These are phyloP conservation scores for Magallana gigas DNA, from an alignment of 1,140 invertebrate species.

Conservation along the genomic window DNA sequence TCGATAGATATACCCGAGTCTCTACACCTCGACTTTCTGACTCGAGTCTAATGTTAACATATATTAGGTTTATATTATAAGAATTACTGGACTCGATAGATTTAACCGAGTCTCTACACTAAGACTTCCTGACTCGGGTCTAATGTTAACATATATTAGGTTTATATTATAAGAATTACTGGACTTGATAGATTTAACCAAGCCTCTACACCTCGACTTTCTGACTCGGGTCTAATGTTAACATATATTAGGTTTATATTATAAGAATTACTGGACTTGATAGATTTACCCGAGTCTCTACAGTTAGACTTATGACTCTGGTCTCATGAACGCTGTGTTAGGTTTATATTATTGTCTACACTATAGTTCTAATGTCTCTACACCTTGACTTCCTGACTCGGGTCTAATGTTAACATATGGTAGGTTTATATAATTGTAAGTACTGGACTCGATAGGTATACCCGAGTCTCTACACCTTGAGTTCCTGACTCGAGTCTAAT, in stretches of 20 bases:
- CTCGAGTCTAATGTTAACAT: constrained; percentile 23
- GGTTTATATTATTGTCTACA: constrained; percentile 82
- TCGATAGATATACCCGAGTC: constrained; percentile 92
- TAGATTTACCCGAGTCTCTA: constrained; percentile 89
- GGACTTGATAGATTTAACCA: constrained; percentile 93
- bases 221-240: constrained; percentile 32
- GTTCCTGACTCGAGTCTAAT: constrained; percentile 32
- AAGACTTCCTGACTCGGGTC: constrained; percentile 58
- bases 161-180: constrained; percentile 80
- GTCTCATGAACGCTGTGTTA: neutral
- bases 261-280: constrained; percentile 82
- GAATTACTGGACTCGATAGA: constrained; percentile 86
- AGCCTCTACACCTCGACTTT: constrained; percentile 80
- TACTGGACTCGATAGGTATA: constrained; percentile 88
- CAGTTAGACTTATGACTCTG: constrained; percentile 62
- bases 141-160: neutral
- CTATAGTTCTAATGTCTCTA: constrained; percentile 90
- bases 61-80: constrained; percentile 82
- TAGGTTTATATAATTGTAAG: constrained; percentile 82
- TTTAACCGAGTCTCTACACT: constrained; percentile 85
- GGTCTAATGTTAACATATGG: neutral
- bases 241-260: constrained; percentile 82
- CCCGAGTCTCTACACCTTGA: constrained; percentile 83
- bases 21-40: constrained; percentile 69
- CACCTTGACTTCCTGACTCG: constrained; percentile 63